These are phyloP conservation scores for Lamellibrachia columna DNA, from an alignment of 2,888 invertebrate genomes.

Conservation along the genomic window DNA sequence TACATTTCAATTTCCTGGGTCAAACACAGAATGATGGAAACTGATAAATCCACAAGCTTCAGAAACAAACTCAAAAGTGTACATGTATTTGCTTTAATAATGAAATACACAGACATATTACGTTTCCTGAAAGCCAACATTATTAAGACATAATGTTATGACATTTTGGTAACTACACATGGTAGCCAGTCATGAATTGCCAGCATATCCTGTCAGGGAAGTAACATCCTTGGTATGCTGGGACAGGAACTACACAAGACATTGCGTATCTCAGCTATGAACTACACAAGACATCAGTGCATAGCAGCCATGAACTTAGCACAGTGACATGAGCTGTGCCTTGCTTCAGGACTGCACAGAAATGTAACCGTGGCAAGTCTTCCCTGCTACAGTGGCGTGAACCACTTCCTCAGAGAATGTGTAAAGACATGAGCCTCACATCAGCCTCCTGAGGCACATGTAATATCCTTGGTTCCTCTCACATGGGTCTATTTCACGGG, in stretches of 20 bases:
- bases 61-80: not conserved
- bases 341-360: not conserved
- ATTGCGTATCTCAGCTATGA: too few species aligned
- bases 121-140: not conserved
- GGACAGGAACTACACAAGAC: too few species aligned
- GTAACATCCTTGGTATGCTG: not conserved
- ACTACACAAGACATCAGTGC: too few species aligned
- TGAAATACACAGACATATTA: not conserved
- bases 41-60: not conserved
- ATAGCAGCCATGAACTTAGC: not conserved
- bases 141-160: not conserved
- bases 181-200: not conserved
- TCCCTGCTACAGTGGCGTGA: not conserved
- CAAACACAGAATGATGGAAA: not conserved
- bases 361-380: not conserved
- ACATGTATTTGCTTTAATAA: not conserved
- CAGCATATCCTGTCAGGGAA: not conserved
- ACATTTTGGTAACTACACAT: not conserved
- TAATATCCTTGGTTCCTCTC: not conserved
- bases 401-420: not conserved
- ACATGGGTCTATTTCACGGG: conserved; percentile 62
- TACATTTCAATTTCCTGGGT: not conserved
- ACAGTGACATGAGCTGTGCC: not conserved
- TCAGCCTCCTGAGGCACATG: not conserved
- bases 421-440: not conserved